Base-by-base conservation (phyloP, 2,888 invertebrate species). In the Dasysyrphus tricinctus region DNA sequence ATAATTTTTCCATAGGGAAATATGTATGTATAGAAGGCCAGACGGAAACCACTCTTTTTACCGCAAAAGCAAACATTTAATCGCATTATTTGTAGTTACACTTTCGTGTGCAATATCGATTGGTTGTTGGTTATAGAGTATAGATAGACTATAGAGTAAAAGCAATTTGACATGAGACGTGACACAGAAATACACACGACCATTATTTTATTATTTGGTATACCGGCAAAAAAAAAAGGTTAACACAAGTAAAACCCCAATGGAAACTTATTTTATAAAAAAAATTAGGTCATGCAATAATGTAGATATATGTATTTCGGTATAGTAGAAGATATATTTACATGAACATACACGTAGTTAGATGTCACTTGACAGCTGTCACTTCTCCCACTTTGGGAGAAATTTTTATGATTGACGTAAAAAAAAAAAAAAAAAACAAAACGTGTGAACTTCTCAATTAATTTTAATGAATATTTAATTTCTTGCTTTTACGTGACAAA, bases 21-120 rank as follows among this genome's bases (percentile, higher is more conserved):
- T 12, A 12, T 24, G 37, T n/a, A 3, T 42, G 37, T n/a, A 3
- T 42, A 49, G 51, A 80, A 75, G 75, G 61, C 69, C 75, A 75
- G 34, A 59, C 65, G 67, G 19, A 67, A 51, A 79, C 65, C 79
- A 57, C 51, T 51, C 11, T 54, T 42, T 63, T 65, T 49, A n/a
- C 61, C 67, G 24, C 75, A 57, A 69, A 34, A 61, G 51, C 74
- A 32, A 19, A 61, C 73, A 78, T 73, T 78, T 82, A 82, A 82
- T 82, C 73, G 73, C 82, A 82, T 82, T 82, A 82, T 42, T 61
- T 54, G 78, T 61, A 59, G 73, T 73, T 78, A 82, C 61, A 82
- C 61, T 74, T 73, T 69, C 82, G 78, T 47, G 54, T 47, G 54
- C 77, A 61, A 29, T 74, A 82, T 82, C 78, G 82, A 78, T 82